Conservation (phyloP, 2,888 invertebrate species). For the Drosophila lacicola region DNA sequence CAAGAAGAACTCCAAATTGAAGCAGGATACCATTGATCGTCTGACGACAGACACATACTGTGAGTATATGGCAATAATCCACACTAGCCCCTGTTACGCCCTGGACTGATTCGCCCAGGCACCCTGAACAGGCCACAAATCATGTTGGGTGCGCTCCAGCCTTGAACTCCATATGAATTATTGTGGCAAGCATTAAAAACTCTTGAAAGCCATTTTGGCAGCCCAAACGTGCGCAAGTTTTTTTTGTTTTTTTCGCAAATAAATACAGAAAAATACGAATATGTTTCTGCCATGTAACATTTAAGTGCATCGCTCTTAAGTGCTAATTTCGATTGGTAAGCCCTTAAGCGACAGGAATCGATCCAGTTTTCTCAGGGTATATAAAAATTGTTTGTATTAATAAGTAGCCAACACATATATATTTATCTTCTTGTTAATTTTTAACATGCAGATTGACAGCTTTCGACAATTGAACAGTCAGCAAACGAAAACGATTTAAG, state of each 20-base stretch:
- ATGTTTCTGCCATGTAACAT: constrained; percentile 19
- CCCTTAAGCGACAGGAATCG: neutral
- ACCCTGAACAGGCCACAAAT: constrained; percentile 40
- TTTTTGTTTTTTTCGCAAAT: constrained; percentile 28
- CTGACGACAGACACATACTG: constrained; percentile 97
- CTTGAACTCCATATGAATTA: constrained; percentile 70
- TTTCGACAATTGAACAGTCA: too few species aligned
- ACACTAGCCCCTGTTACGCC: neutral
- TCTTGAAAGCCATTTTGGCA: constrained; percentile 75
- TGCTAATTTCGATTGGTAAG: constrained; percentile 4
- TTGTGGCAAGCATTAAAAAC: constrained; percentile 52
- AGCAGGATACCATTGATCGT: constrained; percentile 96
- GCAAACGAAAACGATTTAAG: too few species aligned
- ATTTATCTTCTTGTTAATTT: too few species aligned
- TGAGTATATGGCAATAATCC: constrained; percentile 87
- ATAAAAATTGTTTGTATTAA: too few species aligned
- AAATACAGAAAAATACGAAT: constrained; percentile 25
- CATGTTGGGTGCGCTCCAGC: constrained; percentile 41
- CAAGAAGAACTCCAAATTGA: constrained; percentile 98
- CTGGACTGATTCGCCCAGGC: neutral
- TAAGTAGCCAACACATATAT: too few species aligned
- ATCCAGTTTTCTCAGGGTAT: neutral
- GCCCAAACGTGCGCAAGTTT: constrained; percentile 53
- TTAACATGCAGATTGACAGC: too few species aligned
- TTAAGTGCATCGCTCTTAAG: constrained; percentile 24